Evolutionary conservation across 2,888 invertebrate species (phyloP).

Genomic region (Scaptomyza parva): DNA sequence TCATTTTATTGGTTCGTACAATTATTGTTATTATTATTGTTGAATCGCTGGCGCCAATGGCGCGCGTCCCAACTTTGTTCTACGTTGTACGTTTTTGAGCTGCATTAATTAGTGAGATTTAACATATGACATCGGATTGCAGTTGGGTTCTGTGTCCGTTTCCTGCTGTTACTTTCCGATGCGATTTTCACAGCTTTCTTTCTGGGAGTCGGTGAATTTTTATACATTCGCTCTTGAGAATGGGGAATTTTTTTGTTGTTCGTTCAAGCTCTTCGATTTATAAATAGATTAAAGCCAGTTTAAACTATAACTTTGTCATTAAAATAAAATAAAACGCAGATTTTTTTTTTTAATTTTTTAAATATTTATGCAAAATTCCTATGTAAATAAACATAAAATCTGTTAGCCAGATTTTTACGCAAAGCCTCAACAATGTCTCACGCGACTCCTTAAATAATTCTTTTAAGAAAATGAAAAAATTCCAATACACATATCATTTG

Average conservation of each 20-base stretch:
- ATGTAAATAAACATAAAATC: slow-evolving; percentile 18
- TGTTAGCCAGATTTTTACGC: slow-evolving; percentile 29
- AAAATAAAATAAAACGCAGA: slow-evolving; percentile 11
- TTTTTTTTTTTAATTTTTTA: background rate
- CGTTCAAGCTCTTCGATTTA: background rate
- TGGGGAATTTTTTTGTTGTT: slow-evolving; percentile 60
- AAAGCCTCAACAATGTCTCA: slow-evolving; percentile 16
- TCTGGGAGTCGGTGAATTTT: slow-evolving; percentile 49
- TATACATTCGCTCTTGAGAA: slow-evolving; percentile 57
- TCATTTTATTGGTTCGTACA: slow-evolving; percentile 47
- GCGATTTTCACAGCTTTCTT: slow-evolving; percentile 61
- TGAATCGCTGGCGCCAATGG: slow-evolving; percentile 15
- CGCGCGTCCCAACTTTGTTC: slow-evolving; percentile 56
- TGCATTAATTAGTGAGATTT: slow-evolving; percentile 64
- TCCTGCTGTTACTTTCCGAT: slow-evolving; percentile 66
- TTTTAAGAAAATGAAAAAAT: background rate
- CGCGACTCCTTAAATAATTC: slow-evolving; percentile 19
- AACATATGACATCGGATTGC: slow-evolving; percentile 42
- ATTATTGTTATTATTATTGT: slow-evolving; percentile 46
- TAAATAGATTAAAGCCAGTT: background rate
- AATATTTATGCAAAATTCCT: slow-evolving; percentile 8
- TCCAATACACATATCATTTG: slow-evolving; percentile 25
- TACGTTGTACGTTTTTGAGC: slow-evolving; percentile 66
- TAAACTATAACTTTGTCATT: background rate
- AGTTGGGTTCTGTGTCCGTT: slow-evolving; percentile 54